These are phyloP conservation scores for Drosophila neocordata DNA, from an alignment of 1,140 invertebrate species.

Conservation along the genomic window DNA sequence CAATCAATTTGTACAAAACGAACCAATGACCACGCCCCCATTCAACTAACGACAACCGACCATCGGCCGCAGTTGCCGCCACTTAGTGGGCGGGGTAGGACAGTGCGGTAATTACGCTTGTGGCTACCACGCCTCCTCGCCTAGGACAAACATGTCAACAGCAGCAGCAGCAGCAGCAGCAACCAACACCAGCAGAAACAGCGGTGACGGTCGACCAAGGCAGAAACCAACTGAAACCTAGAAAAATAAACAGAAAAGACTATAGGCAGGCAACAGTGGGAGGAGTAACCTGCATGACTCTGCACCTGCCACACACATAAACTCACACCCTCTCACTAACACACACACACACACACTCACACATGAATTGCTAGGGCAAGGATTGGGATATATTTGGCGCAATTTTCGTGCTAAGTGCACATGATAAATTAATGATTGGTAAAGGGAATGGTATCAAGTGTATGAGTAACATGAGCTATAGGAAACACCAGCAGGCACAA, in stretches of 20 bases:
- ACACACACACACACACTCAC: background rate
- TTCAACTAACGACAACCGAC: constrained; percentile 6
- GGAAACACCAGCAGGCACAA: constrained; percentile 31
- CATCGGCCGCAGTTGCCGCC: constrained; percentile 14
- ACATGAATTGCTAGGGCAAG: background rate
- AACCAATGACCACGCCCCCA: constrained; percentile 22
- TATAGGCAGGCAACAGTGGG: constrained; percentile 10
- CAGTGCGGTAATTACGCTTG: constrained; percentile 23
- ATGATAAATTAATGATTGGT: constrained; percentile 74
- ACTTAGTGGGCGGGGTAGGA: constrained; percentile 17
- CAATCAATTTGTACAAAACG: constrained; percentile 60
- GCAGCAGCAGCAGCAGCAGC: constrained; percentile 41
- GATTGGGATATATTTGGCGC: constrained; percentile 44
- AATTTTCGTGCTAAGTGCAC: constrained; percentile 73
- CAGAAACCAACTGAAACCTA: constrained; percentile 48
- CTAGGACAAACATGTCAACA: constrained; percentile 32
- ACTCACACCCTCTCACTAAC: background rate
- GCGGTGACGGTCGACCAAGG: constrained; percentile 24
- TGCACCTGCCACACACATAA: constrained; percentile 50
- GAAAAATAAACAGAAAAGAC: constrained; percentile 24
- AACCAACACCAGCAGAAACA: background rate
- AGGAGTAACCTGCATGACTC: constrained; percentile 21
- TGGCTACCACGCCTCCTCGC: constrained; percentile 12
- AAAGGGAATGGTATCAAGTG: constrained; percentile 12
- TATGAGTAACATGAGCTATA: constrained; percentile 25